A percentile compares a stretch with the other conserved stretches of the same genome.
Conservation (phyloP, 2,888 invertebrate species). For the Acronicta alni region DNA sequence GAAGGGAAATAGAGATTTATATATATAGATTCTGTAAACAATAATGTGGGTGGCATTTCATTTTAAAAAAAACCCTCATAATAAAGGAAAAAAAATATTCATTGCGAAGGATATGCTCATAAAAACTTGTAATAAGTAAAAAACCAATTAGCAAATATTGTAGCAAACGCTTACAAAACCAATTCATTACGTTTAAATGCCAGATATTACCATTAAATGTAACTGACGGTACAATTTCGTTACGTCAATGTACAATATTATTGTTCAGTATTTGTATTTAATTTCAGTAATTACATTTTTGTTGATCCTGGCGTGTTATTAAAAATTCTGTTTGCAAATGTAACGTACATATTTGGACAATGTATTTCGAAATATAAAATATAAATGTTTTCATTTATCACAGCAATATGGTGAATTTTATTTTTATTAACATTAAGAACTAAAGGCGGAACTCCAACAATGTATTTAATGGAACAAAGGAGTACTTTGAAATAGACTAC, state of each 20-base stretch:
- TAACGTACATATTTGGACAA: conserved; percentile 2
- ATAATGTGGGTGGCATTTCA: too few relatives aligned
- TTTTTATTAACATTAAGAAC: neutral
- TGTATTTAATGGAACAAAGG: too few relatives aligned
- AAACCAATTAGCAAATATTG: conserved; percentile 1
- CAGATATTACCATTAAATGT: neutral
- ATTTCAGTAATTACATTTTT: conserved; percentile 15
- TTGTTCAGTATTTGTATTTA: conserved; percentile 11
- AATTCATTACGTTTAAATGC: conserved; percentile 3
- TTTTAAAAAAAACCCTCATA: too few relatives aligned
- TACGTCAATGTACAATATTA: neutral
- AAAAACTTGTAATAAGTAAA: neutral
- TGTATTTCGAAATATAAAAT: neutral
- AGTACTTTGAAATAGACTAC: too few relatives aligned
- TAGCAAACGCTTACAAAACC: neutral
- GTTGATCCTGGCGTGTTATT: neutral
- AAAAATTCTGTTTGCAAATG: neutral
- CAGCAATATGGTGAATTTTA: neutral
- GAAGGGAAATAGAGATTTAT: too few relatives aligned
- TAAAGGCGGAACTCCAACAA: neutral
- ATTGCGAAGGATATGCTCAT: too few relatives aligned
- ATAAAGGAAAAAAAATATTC: too few relatives aligned
- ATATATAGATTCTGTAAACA: too few relatives aligned
- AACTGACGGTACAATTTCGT: neutral
- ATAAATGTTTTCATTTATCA: conserved; percentile 2